phyloP scores from a whole-genome alignment of 2,797 vertebrate genomes.

The Pantherophis alleghaniensis region DNA sequence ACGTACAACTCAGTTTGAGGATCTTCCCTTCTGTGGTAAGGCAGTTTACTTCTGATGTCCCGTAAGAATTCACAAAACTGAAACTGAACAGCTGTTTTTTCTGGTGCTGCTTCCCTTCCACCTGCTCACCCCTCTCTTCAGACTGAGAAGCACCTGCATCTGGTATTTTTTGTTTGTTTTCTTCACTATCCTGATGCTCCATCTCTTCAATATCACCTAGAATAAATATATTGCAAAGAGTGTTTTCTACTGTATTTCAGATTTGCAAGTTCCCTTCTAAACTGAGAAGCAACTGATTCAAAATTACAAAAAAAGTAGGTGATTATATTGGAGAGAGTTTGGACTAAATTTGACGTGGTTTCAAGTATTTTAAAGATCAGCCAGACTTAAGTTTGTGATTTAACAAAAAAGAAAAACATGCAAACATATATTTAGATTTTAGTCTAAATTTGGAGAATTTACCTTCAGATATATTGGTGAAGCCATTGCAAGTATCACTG shows the following conservation, averaged over 20 bases:
- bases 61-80: conserved; percentile 92
- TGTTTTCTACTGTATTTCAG: not conserved
- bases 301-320: not conserved
- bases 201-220: conserved; percentile 90
- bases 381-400: not conserved
- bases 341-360: not conserved
- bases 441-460: conserved; percentile 33
- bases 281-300: not conserved
- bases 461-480: conserved; percentile 84
- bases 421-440: not conserved
- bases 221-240: conserved; percentile 39
- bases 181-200: conserved; percentile 88
- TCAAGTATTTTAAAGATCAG: not conserved
- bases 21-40: conserved; percentile 86
- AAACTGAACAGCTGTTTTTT: conserved; percentile 86
- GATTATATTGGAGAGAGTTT: not conserved
- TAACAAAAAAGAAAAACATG: not conserved
- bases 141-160: conserved; percentile 81
- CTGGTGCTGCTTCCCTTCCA: conserved; percentile 69
- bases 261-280: not conserved
- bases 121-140: conserved; percentile 78
- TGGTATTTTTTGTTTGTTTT: conserved; percentile 65
- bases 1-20: conserved; percentile 88
- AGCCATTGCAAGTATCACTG: conserved; percentile 81
- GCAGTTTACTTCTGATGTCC: conserved; percentile 91